Conservation (phyloP, 2,113 vertebrate genomes). For the Kobus ellipsiprymnus region DNA sequence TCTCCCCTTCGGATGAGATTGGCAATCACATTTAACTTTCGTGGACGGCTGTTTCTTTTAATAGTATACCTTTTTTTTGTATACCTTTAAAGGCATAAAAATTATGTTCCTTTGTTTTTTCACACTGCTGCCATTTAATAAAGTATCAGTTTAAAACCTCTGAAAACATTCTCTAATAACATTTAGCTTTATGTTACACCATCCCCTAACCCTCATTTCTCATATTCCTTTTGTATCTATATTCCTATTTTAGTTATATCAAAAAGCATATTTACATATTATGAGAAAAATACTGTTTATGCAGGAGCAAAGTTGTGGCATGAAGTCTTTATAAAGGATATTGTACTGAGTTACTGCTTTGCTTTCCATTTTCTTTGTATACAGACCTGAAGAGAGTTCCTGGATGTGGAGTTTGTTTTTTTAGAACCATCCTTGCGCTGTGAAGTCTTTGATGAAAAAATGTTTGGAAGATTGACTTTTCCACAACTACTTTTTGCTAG, state of each 20-base stretch:
- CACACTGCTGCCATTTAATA: neutral
- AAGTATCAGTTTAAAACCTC: neutral
- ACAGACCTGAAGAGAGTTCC: conserved; percentile 49
- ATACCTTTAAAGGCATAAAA: neutral
- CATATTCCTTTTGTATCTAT: neutral
- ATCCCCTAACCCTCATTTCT: neutral
- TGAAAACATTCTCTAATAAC: neutral
- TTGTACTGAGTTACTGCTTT: neutral
- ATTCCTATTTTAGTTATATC: neutral
- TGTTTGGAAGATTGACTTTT: conserved; percentile 80
- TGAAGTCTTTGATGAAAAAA: conserved; percentile 51
- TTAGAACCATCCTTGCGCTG: neutral
- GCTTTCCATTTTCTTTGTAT: neutral
- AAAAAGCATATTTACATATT: neutral
- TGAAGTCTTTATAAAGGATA: neutral
- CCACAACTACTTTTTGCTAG: conserved; percentile 77
- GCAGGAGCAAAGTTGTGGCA: neutral
- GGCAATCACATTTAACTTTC: neutral
- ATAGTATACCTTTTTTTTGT: neutral
- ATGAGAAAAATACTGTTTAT: neutral
- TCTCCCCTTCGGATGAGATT: neutral
- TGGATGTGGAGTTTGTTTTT: neutral
- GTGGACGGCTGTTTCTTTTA: neutral
- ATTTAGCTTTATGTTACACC: neutral
- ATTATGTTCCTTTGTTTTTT: neutral